These are phyloP conservation scores for Sterrhoptilus dennistouni DNA, from an alignment of 2,113 vertebrate species.

Conservation along the genomic window DNA sequence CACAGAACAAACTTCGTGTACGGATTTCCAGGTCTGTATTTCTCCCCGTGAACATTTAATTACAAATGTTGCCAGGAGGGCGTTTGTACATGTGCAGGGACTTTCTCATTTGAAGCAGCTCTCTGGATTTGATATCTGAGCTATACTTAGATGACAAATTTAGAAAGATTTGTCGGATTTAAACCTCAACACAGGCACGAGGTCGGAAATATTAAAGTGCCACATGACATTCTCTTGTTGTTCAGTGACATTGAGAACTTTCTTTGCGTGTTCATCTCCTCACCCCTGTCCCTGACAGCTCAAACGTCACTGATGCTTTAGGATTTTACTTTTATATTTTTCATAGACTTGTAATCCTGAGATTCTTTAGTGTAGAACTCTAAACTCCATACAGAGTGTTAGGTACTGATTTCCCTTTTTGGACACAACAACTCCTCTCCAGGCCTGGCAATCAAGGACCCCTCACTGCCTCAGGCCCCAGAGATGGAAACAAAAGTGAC, in stretches of 20 bases:
- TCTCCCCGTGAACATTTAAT: slow-evolving; percentile 49
- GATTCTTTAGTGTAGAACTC: neutral
- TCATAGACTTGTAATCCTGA: fast-evolving
- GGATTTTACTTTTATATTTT: neutral
- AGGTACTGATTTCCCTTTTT: neutral
- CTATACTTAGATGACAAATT: neutral
- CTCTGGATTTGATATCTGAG: neutral
- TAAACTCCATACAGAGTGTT: fast-evolving
- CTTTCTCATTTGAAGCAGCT: neutral
- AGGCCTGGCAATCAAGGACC: neutral
- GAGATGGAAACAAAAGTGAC: neutral
- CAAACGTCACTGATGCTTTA: neutral
- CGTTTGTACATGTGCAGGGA: neutral
- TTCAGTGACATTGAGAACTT: neutral
- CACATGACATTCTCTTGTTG: neutral
- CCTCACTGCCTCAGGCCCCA: neutral
- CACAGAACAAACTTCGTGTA: neutral
- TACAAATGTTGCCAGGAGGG: neutral
- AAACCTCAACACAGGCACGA: neutral
- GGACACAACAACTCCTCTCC: neutral
- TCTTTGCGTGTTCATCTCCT: neutral
- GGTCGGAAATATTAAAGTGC: neutral
- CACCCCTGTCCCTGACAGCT: too few relatives aligned
- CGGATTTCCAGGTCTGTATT: neutral
- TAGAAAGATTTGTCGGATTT: neutral